Conservation (phyloP, 2,888 invertebrate species). For the Caenorhabditis afra region DNA sequence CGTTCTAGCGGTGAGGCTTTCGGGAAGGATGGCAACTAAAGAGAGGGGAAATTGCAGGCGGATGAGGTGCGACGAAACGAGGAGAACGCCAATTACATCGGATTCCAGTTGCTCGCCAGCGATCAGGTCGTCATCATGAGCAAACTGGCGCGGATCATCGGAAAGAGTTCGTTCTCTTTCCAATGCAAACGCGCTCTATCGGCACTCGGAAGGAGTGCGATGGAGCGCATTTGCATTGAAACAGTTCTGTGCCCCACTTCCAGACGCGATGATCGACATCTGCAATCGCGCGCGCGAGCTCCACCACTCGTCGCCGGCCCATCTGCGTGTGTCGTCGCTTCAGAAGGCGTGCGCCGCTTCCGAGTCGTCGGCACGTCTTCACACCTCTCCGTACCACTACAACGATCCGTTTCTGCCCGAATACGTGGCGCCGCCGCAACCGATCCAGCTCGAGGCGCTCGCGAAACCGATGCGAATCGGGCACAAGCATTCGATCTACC, state of each 20-base stretch:
- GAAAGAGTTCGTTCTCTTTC: too few relatives aligned
- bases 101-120: slow-evolving; percentile 32
- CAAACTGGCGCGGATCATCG: slow-evolving; percentile 45
- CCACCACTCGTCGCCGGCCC: slow-evolving; percentile 8
- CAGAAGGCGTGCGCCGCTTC: background rate
- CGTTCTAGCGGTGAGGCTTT: slow-evolving; percentile 19
- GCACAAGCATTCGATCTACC: slow-evolving; percentile 53
- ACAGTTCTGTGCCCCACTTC: background rate
- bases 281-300: slow-evolving; percentile 47
- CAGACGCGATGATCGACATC: slow-evolving; percentile 41
- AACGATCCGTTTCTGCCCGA: slow-evolving; percentile 55
- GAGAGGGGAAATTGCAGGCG: slow-evolving; percentile 15
- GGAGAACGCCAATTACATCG: slow-evolving; percentile 21
- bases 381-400: slow-evolving; percentile 39
- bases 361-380: slow-evolving; percentile 6
- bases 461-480: slow-evolving; percentile 41
- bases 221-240: background rate
- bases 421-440: slow-evolving; percentile 51
- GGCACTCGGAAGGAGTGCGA: too few relatives aligned
- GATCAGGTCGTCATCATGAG: slow-evolving; percentile 54
- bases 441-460: slow-evolving; percentile 23
- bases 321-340: background rate
- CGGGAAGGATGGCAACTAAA: background rate
- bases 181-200: too few relatives aligned
- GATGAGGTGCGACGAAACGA: slow-evolving; percentile 39